These are phyloP conservation scores for Chamaetylas fuelleborni DNA, from an alignment of 2,113 vertebrate species.

Conservation along the genomic window DNA sequence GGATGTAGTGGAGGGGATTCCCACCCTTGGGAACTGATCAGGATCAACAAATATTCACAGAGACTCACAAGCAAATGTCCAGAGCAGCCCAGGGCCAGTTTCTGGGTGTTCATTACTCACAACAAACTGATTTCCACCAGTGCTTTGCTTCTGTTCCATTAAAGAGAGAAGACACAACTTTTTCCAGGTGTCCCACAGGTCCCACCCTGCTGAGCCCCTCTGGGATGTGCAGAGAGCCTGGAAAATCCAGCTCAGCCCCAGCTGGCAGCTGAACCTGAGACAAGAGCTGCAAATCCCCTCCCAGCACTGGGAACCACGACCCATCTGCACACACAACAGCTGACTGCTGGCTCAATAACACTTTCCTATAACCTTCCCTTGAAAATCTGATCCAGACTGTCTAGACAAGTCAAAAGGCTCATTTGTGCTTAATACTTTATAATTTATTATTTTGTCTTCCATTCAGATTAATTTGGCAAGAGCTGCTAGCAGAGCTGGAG, in stretches of 20 bases:
- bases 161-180: neutral
- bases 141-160: neutral
- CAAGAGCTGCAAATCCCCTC: slow-evolving; percentile 20
- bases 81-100: neutral
- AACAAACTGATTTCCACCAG: neutral
- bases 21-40: neutral
- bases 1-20: neutral
- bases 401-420: slow-evolving; percentile 57
- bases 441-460: slow-evolving; percentile 29
- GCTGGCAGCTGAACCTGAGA: slow-evolving; percentile 5
- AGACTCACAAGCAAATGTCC: neutral
- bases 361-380: neutral
- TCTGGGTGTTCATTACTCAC: neutral
- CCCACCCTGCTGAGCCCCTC: neutral
- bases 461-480: neutral
- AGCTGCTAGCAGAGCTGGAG: neutral
- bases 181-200: neutral
- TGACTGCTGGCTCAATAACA: neutral
- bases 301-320: neutral
- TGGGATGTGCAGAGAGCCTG: neutral
- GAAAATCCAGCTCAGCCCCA: neutral
- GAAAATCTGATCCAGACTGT: slow-evolving; percentile 51
- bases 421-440: neutral
- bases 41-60: neutral
- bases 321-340: slow-evolving; percentile 13